Conservation (phyloP, 2,797 vertebrate species). For the Ficedula albicollis region DNA sequence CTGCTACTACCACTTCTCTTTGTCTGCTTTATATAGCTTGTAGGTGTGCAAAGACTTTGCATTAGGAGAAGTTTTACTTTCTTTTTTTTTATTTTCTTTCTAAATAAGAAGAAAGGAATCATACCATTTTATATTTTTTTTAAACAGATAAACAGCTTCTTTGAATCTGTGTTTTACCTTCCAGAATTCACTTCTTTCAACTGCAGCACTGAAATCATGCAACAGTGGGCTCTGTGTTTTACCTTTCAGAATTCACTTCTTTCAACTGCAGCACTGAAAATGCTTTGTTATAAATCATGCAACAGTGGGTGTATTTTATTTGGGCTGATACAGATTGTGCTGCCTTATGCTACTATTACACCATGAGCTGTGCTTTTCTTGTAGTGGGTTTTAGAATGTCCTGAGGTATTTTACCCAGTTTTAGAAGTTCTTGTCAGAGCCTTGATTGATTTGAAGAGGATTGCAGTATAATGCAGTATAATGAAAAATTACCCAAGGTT, state of each 20-base stretch:
- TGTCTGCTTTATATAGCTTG: not conserved
- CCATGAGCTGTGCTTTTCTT: not conserved
- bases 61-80: not conserved
- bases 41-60: not conserved
- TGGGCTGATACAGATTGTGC: not conserved
- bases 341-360: not conserved
- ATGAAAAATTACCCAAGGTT: conserved; percentile 22
- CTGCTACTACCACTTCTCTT: not conserved
- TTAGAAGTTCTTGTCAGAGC: not conserved
- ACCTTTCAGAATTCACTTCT: not conserved
- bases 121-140: not conserved
- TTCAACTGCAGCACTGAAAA: not conserved
- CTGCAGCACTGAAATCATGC: not conserved
- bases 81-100: not conserved
- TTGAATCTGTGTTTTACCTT: not conserved
- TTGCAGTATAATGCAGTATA: not conserved
- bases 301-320: not conserved
- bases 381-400: not conserved
- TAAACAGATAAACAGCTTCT: not conserved
- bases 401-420: not conserved
- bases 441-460: conserved; percentile 24
- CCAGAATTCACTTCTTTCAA: not conserved
- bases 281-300: not conserved
- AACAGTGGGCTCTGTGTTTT: not conserved
- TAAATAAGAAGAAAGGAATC: not conserved